Evolutionary conservation across 2,888 invertebrate genomes (phyloP), one percentile per base, ranked within the genome.

Genomic region (Uropetala carovei): DNA sequence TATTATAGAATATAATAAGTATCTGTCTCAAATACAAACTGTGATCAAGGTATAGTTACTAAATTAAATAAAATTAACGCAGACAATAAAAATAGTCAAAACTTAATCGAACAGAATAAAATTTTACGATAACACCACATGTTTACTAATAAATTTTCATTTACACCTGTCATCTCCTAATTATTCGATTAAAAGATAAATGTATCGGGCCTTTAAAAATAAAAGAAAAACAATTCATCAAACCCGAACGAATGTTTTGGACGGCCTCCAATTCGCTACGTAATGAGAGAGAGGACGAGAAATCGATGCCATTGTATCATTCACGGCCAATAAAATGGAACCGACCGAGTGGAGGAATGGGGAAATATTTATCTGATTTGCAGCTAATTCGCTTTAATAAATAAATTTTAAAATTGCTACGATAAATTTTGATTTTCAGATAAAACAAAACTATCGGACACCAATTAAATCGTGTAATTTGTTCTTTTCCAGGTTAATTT

Each of bases 201-300:
- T 27, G 27, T 27, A 27, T 75, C 27, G 22, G 75, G 22, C 22
- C 75, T 75, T 13, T 22, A 22, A 27, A 75, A 27, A 27, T 10
- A 75, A 22, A 22, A 27, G 22, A 75, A 75, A 75, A 75, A 22
- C 75, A 75, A 75, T 75, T 75, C 75, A 27, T 75, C 75, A 75
- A 13, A 75, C 27, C 75, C 9, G 75, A 75, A n/a, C 22, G 75
- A 75, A 75, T 75, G 75, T 75, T 75, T 75, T 27, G 75, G 75
- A 75, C 75, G 75, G 13, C 22, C 22, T 75, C 75, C 75, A 27
- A 13, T 75, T 75, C 27, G 22, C 27, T 75, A 27, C 75, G 16
- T 5, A 43, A 27, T 75, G 22, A 27, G 75, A 27, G 22, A 75
- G 27, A 13, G 43, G 43, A 43, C 43, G 43, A 43, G 43, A 43